Base-by-base conservation (phyloP, 1,140 invertebrate species). In the Linepithema humile region DNA sequence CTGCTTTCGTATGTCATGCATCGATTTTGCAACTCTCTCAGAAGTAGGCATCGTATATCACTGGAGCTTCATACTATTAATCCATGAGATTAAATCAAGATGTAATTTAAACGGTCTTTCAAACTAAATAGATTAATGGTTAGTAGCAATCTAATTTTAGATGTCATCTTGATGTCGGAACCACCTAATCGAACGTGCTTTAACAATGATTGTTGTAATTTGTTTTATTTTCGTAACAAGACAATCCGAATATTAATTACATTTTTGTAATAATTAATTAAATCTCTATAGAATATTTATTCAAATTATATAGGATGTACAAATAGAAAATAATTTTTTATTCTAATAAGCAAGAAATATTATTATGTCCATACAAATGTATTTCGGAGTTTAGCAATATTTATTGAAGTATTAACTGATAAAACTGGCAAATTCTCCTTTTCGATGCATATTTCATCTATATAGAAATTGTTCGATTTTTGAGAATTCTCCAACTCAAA, bases 91-190 rank as follows among this genome's bases (percentile, higher is more conserved):
- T 10, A 53, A 32, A 78, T 29, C 12, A 23, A 57, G 20, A 32
- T 26, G 10, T 4, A 3, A 55, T 53, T 26, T 55, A 53, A 85
- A 85, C 29, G 20, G 38, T 55, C 29, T 67, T 64, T 29, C 38
- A 20, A 48, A 45, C 26, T 62, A 85, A 29, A 87, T 53, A 87
- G 84, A 75, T 85, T 48, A 10, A 70, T 85, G 65, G 29, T 84
- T 77, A 80, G 40, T 57, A 67, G 45, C 48, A 38, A 43, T 57
- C 65, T 88, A 88, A 88, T 88, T 88, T 83, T 88, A 88, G 83
- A 43, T 20, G 38, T 69, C 75, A 72, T 87, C 62, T 74, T 55
- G 62, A 60, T 82, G 64, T 88, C 65, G 60, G 17, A 62, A 72
- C 20, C 43, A 64, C 38, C 65, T 74, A 84, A 88, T 85, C 65